Percentiles rank a stretch among this genome's conserved stretches.
Conservation (phyloP, 2,113 vertebrate species). For the Nyctereutes procyonoides region DNA sequence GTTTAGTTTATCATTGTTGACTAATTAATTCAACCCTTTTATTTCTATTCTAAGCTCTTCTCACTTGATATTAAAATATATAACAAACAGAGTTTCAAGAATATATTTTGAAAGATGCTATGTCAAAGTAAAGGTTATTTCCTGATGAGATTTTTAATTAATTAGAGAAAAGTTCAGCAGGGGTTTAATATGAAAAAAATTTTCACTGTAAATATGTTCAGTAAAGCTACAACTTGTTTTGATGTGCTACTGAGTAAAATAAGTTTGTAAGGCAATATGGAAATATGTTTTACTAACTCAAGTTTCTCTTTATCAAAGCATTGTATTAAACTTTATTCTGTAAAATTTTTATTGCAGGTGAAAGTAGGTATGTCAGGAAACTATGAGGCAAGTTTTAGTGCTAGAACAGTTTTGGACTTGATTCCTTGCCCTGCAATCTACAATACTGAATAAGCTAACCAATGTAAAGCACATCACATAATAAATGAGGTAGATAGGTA, state of each 20-base stretch:
- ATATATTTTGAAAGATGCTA: constrained; percentile 19
- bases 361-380: background rate
- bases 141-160: constrained; percentile 74
- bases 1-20: constrained; percentile 73
- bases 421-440: background rate
- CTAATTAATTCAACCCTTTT: constrained; percentile 74
- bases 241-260: background rate
- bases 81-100: constrained; percentile 29
- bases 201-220: background rate
- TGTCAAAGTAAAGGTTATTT: constrained; percentile 60
- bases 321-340: background rate
- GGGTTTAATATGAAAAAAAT: constrained; percentile 54
- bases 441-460: background rate
- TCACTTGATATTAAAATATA: background rate
- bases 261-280: background rate
- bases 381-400: background rate
- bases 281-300: constrained; percentile 28
- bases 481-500: background rate
- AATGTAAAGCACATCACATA: background rate
- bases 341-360: background rate
- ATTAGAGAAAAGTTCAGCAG: constrained; percentile 65
- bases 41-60: constrained; percentile 61
- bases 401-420: background rate
- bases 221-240: background rate
- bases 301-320: constrained; percentile 12